Evolutionary conservation across 2,888 invertebrate genomes (phyloP).

Genomic region (Aporophyla nigra): DNA sequence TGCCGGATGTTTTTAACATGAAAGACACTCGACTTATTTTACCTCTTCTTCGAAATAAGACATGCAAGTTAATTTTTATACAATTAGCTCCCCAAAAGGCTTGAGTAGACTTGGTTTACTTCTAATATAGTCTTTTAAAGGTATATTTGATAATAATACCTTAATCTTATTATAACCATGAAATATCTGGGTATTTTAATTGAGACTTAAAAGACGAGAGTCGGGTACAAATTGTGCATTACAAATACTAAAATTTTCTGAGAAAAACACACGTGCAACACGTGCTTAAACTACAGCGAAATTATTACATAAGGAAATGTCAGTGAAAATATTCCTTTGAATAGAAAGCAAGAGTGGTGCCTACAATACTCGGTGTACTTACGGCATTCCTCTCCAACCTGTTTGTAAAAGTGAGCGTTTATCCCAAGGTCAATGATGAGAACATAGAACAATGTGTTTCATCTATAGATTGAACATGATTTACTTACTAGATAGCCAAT

Average conservation of each 20-base stretch:
- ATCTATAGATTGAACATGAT: conserved; percentile 29
- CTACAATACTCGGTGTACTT: conserved; percentile 59
- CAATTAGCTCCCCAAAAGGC: neutral
- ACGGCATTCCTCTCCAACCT: conserved; percentile 80
- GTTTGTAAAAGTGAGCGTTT: conserved; percentile 82
- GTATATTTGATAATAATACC: neutral
- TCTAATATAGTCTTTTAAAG: neutral
- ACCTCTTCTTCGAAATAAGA: conserved; percentile 16
- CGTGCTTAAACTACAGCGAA: neutral
- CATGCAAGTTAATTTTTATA: neutral
- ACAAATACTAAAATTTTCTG: neutral
- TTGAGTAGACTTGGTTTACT: neutral
- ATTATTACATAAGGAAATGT: conserved; percentile 47
- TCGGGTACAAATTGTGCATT: neutral
- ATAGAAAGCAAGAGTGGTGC: conserved; percentile 78
- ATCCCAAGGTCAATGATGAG: conserved; percentile 84
- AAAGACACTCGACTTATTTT: neutral
- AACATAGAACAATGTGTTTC: conserved; percentile 67
- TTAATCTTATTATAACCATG: neutral
- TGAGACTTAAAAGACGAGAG: neutral
- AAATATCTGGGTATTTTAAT: neutral
- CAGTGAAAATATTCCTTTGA: conserved; percentile 45
- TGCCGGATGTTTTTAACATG: conserved; percentile 15
- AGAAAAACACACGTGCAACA: neutral
- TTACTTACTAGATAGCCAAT: conserved; percentile 11